Evolutionary conservation across 1,140 invertebrate species (phyloP).

Genomic region (Drosophila tropicalis): DNA sequence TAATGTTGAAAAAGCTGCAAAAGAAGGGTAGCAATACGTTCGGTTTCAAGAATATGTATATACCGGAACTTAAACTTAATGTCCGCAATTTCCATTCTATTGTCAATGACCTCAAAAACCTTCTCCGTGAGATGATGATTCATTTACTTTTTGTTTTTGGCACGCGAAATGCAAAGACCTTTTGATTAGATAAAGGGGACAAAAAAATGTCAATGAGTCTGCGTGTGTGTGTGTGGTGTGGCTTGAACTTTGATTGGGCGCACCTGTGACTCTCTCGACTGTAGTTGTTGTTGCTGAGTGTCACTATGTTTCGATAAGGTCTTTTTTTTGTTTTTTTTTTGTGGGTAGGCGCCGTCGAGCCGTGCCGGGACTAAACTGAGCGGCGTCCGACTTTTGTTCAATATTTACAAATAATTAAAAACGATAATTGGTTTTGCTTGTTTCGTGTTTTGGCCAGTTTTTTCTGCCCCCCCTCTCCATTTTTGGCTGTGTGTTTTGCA

Average conservation of each 20-base stretch:
- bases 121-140: not conserved
- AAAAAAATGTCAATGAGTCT: conserved; percentile 8
- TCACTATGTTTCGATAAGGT: conserved; percentile 36
- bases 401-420: conserved; percentile 76
- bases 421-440: conserved; percentile 71
- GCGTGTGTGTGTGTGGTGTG: not conserved
- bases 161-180: conserved; percentile 46
- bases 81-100: not conserved
- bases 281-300: not conserved
- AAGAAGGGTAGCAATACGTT: not conserved
- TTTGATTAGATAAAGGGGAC: conserved; percentile 57
- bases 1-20: no score
- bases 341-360: conserved; percentile 25
- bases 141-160: conserved; percentile 37
- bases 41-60: not conserved
- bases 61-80: not conserved
- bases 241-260: conserved; percentile 24
- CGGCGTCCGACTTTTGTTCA: conserved; percentile 32
- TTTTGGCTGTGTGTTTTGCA: conserved; percentile 31
- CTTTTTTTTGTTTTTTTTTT: not conserved
- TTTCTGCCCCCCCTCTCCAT: no score
- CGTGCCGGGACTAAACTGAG: conserved; percentile 21
- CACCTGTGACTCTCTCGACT: conserved; percentile 28
- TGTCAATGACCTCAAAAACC: not conserved
- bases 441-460: conserved; percentile 39